These are phyloP conservation scores for Pyrochroa serraticornis DNA, from an alignment of 2,888 invertebrate genomes.

Conservation along the genomic window DNA sequence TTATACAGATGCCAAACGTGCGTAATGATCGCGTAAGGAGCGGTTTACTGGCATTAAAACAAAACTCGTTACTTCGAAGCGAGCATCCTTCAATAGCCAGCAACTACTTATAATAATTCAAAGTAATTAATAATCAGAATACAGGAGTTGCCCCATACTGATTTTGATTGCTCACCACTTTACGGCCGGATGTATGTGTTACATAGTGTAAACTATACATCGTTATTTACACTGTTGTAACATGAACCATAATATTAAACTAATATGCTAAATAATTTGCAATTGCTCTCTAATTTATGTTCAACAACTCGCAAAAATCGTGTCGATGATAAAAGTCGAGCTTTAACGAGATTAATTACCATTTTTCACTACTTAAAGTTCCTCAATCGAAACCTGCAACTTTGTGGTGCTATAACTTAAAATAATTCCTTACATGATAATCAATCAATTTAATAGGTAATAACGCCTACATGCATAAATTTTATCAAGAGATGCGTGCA, in stretches of 20 bases:
- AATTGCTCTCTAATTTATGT: constrained; percentile 29
- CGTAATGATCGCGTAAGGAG: constrained; percentile 7
- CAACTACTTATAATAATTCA: constrained; percentile 35
- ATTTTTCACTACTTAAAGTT: too few species aligned
- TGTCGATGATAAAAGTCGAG: background rate
- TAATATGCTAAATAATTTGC: constrained; percentile 41
- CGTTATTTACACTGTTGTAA: constrained; percentile 47
- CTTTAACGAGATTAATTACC: background rate
- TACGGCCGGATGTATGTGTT: constrained; percentile 45
- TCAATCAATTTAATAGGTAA: constrained; percentile 31
- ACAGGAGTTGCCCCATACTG: constrained; percentile 40
- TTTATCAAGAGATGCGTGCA: constrained; percentile 34
- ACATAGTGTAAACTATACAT: constrained; percentile 44
- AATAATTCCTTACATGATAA: constrained; percentile 15
- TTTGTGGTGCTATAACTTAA: background rate
- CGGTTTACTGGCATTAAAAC: constrained; percentile 11
- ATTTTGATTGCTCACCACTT: constrained; percentile 44
- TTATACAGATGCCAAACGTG: constrained; percentile 12
- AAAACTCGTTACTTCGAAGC: constrained; percentile 15
- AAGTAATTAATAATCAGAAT: constrained; percentile 35
- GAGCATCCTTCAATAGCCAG: constrained; percentile 11
- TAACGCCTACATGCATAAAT: constrained; percentile 33
- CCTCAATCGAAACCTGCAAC: too few species aligned
- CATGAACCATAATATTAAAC: constrained; percentile 44
- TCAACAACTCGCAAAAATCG: background rate